A percentile compares a stretch with the other conserved stretches of the same genome.
phyloP scores from a whole-genome alignment of 2,888 invertebrate genomes.

The Gastracanthus pulcherrimus region DNA sequence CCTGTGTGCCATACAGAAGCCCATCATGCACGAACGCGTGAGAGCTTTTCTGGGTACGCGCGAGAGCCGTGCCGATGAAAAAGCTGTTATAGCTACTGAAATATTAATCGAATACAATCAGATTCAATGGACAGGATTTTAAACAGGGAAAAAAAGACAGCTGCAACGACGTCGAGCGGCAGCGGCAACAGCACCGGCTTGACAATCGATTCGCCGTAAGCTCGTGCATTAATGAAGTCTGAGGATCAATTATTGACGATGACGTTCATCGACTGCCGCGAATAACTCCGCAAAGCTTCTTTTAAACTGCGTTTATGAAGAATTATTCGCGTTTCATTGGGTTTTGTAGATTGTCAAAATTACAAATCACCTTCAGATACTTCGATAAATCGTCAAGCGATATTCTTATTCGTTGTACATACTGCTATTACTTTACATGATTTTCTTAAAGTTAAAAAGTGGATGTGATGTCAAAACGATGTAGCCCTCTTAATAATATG shows the following conservation, averaged over 20 bases:
- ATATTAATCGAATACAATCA: conserved; percentile 60
- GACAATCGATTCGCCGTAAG: conserved; percentile 47
- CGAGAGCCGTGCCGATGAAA: conserved; percentile 43
- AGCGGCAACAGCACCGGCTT: no score
- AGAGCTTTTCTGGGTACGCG: neutral
- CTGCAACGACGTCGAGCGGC: neutral
- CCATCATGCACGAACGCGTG: no score
- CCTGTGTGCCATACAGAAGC: no score
- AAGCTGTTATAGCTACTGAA: conserved; percentile 57
- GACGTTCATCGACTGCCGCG: conserved; percentile 8
- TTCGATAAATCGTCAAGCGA: no score
- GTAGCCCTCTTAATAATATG: no score
- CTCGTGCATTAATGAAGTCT: conserved; percentile 44
- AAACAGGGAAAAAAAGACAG: conserved; percentile 7
- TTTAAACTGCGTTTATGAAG: conserved; percentile 11
- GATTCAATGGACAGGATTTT: conserved; percentile 51
- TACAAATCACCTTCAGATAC: neutral
- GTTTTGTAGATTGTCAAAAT: neutral
- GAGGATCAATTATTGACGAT: conserved; percentile 51
- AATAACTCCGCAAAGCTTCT: neutral
- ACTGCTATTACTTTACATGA: no score
- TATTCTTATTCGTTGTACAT: neutral
- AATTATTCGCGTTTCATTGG: conserved; percentile 24
- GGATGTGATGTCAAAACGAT: no score
- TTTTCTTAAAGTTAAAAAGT: no score